These are phyloP conservation scores for Smittia aterrima DNA, from an alignment of 2,888 invertebrate genomes.

Conservation along the genomic window DNA sequence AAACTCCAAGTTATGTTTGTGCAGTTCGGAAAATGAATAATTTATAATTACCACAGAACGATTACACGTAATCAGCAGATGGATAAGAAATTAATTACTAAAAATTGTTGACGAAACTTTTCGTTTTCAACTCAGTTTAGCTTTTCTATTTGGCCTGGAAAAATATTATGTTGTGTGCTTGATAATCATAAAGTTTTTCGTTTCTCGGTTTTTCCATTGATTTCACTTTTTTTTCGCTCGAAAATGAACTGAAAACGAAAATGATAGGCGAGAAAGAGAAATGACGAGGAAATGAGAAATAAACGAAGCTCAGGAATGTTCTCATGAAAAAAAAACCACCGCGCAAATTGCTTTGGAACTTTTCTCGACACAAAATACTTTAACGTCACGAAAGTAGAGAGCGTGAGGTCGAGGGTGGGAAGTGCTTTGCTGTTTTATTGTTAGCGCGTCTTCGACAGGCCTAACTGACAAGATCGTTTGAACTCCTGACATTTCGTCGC, in stretches of 20 bases:
- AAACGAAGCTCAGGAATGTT: not conserved
- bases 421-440: not conserved
- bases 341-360: slow-evolving; percentile 13
- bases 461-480: not conserved
- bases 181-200: not conserved
- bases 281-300: not conserved
- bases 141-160: not conserved
- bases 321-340: slow-evolving; percentile 24
- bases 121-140: not conserved
- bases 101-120: not conserved
- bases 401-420: not conserved
- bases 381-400: not conserved
- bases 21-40: not conserved
- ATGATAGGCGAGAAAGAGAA: slow-evolving; percentile 1
- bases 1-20: not conserved
- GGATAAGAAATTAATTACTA: not conserved
- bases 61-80: not conserved
- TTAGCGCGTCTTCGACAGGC: not conserved
- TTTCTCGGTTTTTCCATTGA: not conserved
- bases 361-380: not conserved
- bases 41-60: not conserved
- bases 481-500: not conserved
- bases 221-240: not conserved
- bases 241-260: not conserved
- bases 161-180: not conserved